Base-by-base conservation (phyloP, 2,113 vertebrate species). In the Varanus komodoensis region DNA sequence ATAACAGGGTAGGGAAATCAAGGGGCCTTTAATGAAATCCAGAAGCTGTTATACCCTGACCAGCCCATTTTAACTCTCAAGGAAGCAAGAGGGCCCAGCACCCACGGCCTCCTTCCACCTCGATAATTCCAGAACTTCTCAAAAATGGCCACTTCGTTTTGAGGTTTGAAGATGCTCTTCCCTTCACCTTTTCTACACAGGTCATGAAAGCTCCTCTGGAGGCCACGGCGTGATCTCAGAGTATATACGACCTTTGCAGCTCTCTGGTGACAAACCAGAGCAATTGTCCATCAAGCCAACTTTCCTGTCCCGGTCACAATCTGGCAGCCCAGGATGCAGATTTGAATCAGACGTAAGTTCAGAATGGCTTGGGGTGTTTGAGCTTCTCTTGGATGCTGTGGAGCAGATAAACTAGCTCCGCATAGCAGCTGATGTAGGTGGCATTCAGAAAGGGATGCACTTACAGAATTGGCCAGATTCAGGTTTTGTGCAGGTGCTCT, bases 271-370 rank as follows among this genome's bases (percentile, higher is more conserved):
- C 95, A 98, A 98, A 93, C 97, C 97, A 0, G 98, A 98, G 92
- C 97, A 98, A 25, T 96, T 98, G 84, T 97, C 98, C 2, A 95
- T 98, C 96, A 99, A 98, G 95, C 98, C 99, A 84, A 97, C 98
- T 84, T 98, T 98, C 95, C 98, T 98, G 93, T 96, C 97, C 69
- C 97, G 98, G 91, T 95, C 98, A 74, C 95, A 96, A 90, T 91
- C 97, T 48, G 94, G 97, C 85, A 97, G 97, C 96, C 97, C 97
- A 93, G 97, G 97, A 94, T 98, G 97, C 96, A 96, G 97, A 95
- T 97, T 98, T 96, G 98, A 99, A 91, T 97, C 98, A 78, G 97
- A 99, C 95, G 99, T 99, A 95, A 97, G 97, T 80, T 77, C 29
- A 4, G 67, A 81, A 25, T n/a, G 0, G n/a, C 0, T 73, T 4